Percentiles rank a stretch among this genome's conserved stretches.
These are phyloP conservation scores for Mesaphorura yosii DNA, from an alignment of 1,140 invertebrate genomes.

Conservation along the genomic window DNA sequence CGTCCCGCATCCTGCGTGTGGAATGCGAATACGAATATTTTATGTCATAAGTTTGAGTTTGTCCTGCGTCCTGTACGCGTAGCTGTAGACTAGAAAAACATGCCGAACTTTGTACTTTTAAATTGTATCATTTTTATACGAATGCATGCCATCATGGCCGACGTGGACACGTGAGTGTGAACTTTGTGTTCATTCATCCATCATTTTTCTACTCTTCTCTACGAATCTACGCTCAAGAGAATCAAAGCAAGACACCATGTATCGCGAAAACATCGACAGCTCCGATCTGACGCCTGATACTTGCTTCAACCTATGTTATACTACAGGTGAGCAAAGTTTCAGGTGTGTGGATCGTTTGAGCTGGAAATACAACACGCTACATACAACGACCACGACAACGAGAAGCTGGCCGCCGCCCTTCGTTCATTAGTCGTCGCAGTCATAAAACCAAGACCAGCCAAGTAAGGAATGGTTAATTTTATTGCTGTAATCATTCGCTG, in stretches of 20 bases:
- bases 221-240: background rate
- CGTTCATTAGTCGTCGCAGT: no score
- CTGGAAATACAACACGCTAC: no score
- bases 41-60: no score
- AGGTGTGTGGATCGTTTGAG: conserved; percentile 30
- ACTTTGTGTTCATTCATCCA: background rate
- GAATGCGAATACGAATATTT: no score
- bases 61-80: no score
- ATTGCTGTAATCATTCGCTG: no score
- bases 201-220: background rate
- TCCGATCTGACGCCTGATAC: conserved; percentile 29
- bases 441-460: no score
- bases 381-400: no score
- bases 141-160: background rate
- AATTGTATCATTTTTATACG: background rate
- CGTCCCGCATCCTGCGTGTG: no score
- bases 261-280: conserved; percentile 6
- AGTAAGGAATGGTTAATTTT: no score
- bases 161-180: background rate
- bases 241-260: background rate
- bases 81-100: background rate
- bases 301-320: conserved; percentile 26
- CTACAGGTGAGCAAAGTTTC: conserved; percentile 30
- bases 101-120: background rate
- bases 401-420: no score